Percentiles rank a stretch among this genome's conserved stretches.
Evolutionary conservation across 2,113 vertebrate species (phyloP).

Genomic region (Ptilorrhoa leucosticta): DNA sequence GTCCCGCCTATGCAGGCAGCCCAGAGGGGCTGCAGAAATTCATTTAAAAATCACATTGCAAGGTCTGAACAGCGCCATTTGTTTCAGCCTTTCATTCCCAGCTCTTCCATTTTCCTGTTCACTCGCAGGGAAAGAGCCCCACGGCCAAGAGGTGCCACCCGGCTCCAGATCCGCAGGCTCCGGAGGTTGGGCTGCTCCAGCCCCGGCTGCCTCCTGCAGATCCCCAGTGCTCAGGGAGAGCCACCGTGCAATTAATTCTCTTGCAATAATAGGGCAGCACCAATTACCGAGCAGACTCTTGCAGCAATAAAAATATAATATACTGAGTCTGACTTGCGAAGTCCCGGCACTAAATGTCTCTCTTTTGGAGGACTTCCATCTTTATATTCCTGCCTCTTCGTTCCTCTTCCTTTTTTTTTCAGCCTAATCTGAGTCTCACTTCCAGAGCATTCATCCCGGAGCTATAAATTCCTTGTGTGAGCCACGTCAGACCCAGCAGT

Average conservation of each 20-base stretch:
- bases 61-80: background rate
- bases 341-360: background rate
- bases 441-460: background rate
- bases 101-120: background rate
- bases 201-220: background rate
- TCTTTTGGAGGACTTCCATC: conserved; percentile 16
- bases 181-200: background rate
- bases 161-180: background rate
- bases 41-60: background rate
- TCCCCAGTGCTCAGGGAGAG: background rate
- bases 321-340: background rate
- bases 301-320: conserved; percentile 33
- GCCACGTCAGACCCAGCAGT: background rate
- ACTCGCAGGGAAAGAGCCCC: background rate
- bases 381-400: background rate
- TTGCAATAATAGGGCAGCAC: conserved; percentile 30
- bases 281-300: conserved; percentile 47
- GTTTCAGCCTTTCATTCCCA: background rate
- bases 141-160: background rate
- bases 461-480: background rate
- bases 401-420: background rate
- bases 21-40: background rate
- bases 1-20: background rate
- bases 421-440: background rate
- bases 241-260: conserved; percentile 8